A percentile compares a stretch with the other conserved stretches of the same genome.
These are phyloP conservation scores for Pherbina coryleti DNA, from an alignment of 2,888 invertebrate genomes.

Conservation along the genomic window DNA sequence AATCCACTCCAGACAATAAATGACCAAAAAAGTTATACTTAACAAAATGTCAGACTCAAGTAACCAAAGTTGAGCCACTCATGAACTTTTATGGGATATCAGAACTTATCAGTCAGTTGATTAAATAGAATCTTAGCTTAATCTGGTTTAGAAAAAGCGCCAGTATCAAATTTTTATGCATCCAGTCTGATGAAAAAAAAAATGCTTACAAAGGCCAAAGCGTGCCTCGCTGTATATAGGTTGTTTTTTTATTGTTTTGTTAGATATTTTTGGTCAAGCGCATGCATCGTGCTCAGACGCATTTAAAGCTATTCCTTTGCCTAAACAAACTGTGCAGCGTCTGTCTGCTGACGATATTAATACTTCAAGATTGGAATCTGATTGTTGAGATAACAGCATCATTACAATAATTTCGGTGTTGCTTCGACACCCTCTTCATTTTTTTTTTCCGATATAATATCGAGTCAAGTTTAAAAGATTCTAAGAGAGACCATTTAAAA, in stretches of 20 bases:
- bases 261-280: neutral
- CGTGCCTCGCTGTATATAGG: too few species aligned
- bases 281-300: neutral
- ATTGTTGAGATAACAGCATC: constrained; percentile 26
- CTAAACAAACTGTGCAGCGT: neutral
- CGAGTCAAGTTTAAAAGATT: neutral
- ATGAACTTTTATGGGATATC: neutral
- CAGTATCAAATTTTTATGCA: neutral
- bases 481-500: neutral
- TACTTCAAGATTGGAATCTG: constrained; percentile 26
- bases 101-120: constrained; percentile 1
- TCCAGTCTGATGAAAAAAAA: neutral
- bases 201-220: neutral
- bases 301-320: neutral
- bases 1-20: constrained; percentile 32
- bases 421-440: neutral
- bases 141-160: neutral
- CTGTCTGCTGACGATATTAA: neutral
- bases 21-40: neutral
- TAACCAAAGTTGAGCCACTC: constrained; percentile 16
- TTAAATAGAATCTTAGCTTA: constrained; percentile 10
- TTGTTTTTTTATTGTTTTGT: neutral
- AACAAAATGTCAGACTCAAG: constrained; percentile 7
- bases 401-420: constrained; percentile 32
- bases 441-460: neutral